Base-by-base conservation (phyloP, 2,888 invertebrate species). In the Eledona agricola region DNA sequence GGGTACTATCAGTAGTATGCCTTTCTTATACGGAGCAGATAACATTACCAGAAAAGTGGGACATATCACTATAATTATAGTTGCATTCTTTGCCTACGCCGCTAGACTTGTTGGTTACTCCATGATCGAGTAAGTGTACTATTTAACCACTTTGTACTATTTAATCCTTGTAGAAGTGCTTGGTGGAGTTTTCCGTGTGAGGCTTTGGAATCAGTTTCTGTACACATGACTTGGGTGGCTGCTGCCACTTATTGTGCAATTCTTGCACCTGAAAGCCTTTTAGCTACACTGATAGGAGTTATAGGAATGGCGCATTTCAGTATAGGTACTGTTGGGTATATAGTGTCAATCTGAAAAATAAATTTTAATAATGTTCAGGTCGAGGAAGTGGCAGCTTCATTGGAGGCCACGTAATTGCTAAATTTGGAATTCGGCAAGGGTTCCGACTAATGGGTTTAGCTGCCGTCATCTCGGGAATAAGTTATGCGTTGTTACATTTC, bases 121-220 rank as follows among this genome's bases (percentile, higher is more conserved):
- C 7, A 86, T 89, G 69, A 91, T 92, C 62, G 88, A 88, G 90
- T 90, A 78, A 86, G 84, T 45, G 2, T 11, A 6, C 15, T 29
- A 23, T 26, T n/a, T n/a, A n/a, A n/a, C n/a, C n/a, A n/a, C n/a
- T n/a, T n/a, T n/a, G n/a, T n/a, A n/a, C n/a, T n/a, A n/a, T n/a
- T n/a, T 32, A 47, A 15, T 47, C 26, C 16, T 72, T 78, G 17
- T 72, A 91, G 90, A 71, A 88, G 87, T 71, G 89, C 92, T 2
- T 92, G 90, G 90, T 90, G 90, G 90, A 90, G 90, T 69, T 90
- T 92, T 64, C 91, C 91, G 1, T 91, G 92, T 66, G 92, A 92
- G 77, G 90, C 90, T 0, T 85, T 92, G 83, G 92, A 92, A 76
- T 88, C 91, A 0, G 77, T 92, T 7, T 90, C 91, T 0, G 90